phyloP scores from a whole-genome alignment of 2,113 vertebrate genomes.

The Oryzias javanicus region DNA sequence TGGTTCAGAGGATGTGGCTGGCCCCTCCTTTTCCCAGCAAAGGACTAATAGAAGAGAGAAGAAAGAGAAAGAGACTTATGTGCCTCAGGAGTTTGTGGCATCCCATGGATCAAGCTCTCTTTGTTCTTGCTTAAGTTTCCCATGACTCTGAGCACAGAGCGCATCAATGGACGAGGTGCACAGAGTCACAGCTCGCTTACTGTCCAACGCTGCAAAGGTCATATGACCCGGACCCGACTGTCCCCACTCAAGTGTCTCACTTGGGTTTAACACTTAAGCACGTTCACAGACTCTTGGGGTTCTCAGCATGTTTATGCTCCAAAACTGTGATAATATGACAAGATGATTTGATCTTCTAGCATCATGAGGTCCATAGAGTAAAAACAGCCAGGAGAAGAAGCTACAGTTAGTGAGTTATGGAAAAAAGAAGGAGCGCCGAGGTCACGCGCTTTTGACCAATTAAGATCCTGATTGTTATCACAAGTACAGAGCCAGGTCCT shows the following conservation, averaged over 20 bases:
- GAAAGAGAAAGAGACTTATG: constrained; percentile 54
- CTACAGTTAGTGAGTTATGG: no score
- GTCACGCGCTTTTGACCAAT: no score
- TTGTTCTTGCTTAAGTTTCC: constrained; percentile 75
- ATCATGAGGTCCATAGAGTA: no score
- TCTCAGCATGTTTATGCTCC: neutral
- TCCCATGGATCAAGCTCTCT: constrained; percentile 72
- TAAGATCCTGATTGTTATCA: no score
- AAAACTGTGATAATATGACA: no score
- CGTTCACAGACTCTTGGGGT: constrained; percentile 5
- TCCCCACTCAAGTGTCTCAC: constrained; percentile 34
- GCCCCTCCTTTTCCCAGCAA: constrained; percentile 57
- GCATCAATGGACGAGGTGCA: constrained; percentile 68
- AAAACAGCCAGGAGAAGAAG: no score
- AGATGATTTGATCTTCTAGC: no score
- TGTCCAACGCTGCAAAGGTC: constrained; percentile 54
- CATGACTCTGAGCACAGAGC: constrained; percentile 70
- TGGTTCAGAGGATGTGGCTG: constrained; percentile 63
- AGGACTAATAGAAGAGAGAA: constrained; percentile 24
- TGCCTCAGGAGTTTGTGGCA: constrained; percentile 68
- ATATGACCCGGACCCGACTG: constrained; percentile 55
- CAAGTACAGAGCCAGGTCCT: no score
- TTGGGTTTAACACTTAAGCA: constrained; percentile 25
- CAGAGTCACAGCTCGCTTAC: constrained; percentile 57
- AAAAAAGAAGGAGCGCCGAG: no score